Evolutionary conservation across 2,888 invertebrate genomes (phyloP).

Genomic region (Poecilus cupreus): DNA sequence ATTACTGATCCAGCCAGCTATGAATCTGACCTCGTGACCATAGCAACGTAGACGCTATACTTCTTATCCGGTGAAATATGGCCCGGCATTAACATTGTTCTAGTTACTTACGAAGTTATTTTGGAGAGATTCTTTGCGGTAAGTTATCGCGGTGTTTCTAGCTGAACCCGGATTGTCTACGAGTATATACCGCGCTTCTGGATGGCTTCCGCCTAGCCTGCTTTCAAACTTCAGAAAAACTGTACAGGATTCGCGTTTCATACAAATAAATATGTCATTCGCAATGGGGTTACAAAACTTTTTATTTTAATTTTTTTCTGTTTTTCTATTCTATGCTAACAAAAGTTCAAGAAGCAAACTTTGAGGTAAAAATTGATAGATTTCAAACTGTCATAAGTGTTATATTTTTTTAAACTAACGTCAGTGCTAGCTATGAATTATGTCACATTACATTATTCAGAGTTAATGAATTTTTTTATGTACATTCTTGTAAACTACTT

Average conservation of each 20-base stretch:
- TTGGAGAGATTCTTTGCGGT: conserved; percentile 39
- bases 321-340: too few relatives aligned
- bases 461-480: too few relatives aligned
- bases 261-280: conserved; percentile 5
- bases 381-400: too few relatives aligned
- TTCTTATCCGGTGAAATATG: conserved; percentile 41
- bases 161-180: conserved; percentile 13
- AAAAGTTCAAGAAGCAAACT: too few relatives aligned
- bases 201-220: not conserved
- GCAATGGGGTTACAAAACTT: too few relatives aligned
- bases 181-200: not conserved
- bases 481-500: too few relatives aligned
- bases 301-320: too few relatives aligned
- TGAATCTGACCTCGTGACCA: conserved; percentile 47
- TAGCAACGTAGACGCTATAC: conserved; percentile 33
- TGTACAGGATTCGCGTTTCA: not conserved
- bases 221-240: not conserved
- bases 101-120: conserved; percentile 43
- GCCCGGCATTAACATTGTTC: conserved; percentile 38
- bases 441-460: too few relatives aligned
- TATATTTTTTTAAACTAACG: too few relatives aligned
- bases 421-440: too few relatives aligned
- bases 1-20: conserved; percentile 31
- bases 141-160: conserved; percentile 36
- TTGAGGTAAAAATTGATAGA: too few relatives aligned